phyloP scores from a whole-genome alignment of 2,888 invertebrate species.

The Eupithecia pulchellata region DNA sequence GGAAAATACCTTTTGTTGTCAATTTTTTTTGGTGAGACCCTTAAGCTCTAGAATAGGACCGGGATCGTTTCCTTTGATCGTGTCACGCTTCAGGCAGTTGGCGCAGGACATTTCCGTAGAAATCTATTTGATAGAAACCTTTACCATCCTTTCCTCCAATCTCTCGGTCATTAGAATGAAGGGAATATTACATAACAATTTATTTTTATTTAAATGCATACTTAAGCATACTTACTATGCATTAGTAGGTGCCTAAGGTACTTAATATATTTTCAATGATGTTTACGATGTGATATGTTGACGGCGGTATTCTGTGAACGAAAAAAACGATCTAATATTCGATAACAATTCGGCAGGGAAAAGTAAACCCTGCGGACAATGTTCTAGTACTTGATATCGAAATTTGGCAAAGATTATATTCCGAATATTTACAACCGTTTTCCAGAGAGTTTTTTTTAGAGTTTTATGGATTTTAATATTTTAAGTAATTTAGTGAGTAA shows the following conservation, averaged over 20 bases:
- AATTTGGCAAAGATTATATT: too few species aligned
- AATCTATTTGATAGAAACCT: not conserved
- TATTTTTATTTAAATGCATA: too few species aligned
- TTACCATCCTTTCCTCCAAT: not conserved
- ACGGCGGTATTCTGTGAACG: not conserved
- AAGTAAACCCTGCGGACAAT: not conserved
- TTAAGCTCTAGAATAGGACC: not conserved
- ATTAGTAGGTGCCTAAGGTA: not conserved
- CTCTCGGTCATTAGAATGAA: not conserved
- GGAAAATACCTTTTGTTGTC: not conserved
- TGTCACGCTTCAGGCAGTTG: constrained; percentile 9
- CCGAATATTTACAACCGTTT: too few species aligned
- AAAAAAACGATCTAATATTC: not conserved
- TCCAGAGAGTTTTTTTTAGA: too few species aligned
- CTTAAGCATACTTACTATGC: too few species aligned
- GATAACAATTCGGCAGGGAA: not conserved
- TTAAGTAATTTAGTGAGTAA: too few species aligned
- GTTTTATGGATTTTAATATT: too few species aligned
- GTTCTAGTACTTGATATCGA: too few species aligned
- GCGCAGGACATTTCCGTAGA: not conserved
- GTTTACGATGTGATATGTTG: not conserved
- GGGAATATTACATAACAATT: too few species aligned
- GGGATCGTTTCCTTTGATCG: constrained; percentile 8
- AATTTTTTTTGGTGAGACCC: not conserved
- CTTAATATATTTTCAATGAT: too few species aligned